Evolutionary conservation across 2,113 vertebrate species (phyloP).

Genomic region (Odocoileus virginianus): DNA sequence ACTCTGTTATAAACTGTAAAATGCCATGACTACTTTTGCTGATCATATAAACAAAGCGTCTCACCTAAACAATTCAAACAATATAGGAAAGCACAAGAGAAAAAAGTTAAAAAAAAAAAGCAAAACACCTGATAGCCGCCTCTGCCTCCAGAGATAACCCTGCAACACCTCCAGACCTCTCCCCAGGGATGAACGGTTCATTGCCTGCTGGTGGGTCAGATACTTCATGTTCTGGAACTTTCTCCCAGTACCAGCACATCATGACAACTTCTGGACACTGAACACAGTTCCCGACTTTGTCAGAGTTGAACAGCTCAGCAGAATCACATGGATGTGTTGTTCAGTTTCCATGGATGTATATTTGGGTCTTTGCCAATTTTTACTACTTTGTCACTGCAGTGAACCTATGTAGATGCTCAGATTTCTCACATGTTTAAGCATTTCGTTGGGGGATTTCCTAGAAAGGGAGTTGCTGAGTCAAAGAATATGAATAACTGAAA

Average conservation of each 20-base stretch:
- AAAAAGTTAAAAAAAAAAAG: not conserved
- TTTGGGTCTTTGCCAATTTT: not conserved
- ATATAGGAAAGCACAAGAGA: no score
- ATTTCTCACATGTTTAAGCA: accelerated
- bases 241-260: not conserved
- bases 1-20: no score
- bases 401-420: not conserved
- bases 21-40: accelerated
- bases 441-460: not conserved
- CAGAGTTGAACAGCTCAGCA: not conserved
- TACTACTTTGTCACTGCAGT: not conserved
- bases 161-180: not conserved
- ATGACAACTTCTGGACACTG: not conserved
- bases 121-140: accelerated
- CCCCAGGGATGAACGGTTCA: accelerated
- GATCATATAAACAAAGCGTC: not conserved
- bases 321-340: accelerated
- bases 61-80: no score
- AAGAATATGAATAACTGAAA: not conserved
- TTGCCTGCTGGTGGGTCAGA: not conserved
- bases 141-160: not conserved
- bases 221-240: not conserved
- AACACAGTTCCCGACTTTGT: accelerated
- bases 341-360: accelerated
- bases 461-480: accelerated